Conservation (phyloP, 2,113 vertebrate genomes). For the Ptilorrhoa leucosticta region DNA sequence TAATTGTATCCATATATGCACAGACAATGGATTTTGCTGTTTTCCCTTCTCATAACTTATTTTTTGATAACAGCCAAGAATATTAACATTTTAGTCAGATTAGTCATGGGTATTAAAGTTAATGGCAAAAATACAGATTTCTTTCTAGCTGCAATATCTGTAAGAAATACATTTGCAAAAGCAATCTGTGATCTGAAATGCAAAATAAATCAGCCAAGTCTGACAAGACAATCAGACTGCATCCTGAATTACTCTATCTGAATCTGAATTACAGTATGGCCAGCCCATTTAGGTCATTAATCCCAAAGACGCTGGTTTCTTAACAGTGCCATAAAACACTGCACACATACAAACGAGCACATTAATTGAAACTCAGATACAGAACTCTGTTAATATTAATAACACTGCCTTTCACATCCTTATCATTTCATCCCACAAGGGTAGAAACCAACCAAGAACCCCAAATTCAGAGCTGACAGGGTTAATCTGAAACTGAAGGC, state of each 20-base stretch:
- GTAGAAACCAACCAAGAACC: neutral
- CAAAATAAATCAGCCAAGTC: neutral
- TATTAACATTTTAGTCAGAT: neutral
- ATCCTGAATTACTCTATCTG: neutral
- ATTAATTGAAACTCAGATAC: neutral
- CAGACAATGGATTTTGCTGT: neutral
- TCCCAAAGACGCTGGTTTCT: neutral
- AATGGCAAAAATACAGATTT: neutral
- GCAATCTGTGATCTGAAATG: neutral
- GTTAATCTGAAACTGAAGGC: neutral
- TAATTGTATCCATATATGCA: neutral
- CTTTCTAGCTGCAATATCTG: neutral
- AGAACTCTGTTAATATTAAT: neutral
- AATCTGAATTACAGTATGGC: neutral
- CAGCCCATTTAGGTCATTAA: neutral
- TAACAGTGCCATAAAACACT: neutral
- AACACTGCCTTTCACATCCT: neutral
- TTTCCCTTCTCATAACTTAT: neutral
- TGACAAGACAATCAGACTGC: neutral
- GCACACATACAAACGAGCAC: neutral
- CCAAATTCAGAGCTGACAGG: neutral
- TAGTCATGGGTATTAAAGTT: neutral
- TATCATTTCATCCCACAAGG: neutral
- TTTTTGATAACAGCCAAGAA: neutral
- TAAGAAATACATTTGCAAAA: neutral